These are phyloP conservation scores for Artemia sinica DNA, from an alignment of 2,888 invertebrate species.

Conservation along the genomic window DNA sequence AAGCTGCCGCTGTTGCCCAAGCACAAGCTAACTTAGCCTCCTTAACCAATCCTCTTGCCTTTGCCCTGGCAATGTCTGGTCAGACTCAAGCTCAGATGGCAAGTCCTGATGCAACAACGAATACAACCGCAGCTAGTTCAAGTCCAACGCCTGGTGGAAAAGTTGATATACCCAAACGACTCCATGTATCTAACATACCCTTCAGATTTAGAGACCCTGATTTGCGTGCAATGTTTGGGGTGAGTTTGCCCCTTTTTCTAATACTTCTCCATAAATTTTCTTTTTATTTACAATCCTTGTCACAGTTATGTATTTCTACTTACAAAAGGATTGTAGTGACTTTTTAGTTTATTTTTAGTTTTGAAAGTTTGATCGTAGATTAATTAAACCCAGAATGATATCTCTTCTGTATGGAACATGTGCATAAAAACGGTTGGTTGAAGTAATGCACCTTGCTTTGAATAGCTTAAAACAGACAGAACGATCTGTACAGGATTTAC, in stretches of 20 bases:
- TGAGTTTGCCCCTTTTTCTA: constrained; percentile 40
- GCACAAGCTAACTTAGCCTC: constrained; percentile 11
- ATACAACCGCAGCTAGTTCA: constrained; percentile 17
- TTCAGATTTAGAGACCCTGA: constrained; percentile 98
- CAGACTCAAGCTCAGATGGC: constrained; percentile 26
- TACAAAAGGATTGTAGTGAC: too few relatives aligned
- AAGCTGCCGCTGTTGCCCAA: constrained; percentile 9
- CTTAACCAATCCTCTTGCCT: neutral
- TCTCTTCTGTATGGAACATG: too few relatives aligned
- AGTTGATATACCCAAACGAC: constrained; percentile 65
- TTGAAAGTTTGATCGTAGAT: too few relatives aligned
- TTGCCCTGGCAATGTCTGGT: constrained; percentile 9
- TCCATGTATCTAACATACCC: constrained; percentile 99
- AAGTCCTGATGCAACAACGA: constrained; percentile 29
- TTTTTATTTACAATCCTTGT: constrained; percentile 23
- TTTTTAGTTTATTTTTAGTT: too few relatives aligned
- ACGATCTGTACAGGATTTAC: too few relatives aligned
- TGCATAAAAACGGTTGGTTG: too few relatives aligned
- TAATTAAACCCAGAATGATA: too few relatives aligned
- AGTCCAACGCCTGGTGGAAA: constrained; percentile 34
- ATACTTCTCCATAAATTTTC: constrained; percentile 18
- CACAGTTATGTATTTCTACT: constrained; percentile 27
- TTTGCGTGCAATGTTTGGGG: constrained; percentile 93
- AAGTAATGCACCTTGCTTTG: too few relatives aligned
- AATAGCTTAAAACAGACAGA: too few relatives aligned